Evolutionary conservation across 2,113 vertebrate species (phyloP).

Genomic region (Suricata suricatta): DNA sequence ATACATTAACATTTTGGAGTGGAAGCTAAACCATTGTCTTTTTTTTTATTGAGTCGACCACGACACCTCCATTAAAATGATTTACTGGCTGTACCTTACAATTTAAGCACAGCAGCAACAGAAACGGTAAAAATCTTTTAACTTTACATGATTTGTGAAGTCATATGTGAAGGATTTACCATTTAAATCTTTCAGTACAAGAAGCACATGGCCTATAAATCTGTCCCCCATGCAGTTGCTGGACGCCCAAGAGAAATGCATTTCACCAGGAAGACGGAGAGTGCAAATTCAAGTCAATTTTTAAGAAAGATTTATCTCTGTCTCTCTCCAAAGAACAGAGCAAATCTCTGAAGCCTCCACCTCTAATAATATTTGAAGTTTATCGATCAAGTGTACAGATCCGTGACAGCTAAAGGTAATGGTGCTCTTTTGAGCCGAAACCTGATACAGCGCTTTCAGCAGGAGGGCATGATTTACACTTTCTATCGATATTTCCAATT

Average conservation of each 20-base stretch:
- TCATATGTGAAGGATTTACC: slow-evolving; percentile 95
- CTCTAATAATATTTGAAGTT: slow-evolving; percentile 95
- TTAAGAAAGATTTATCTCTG: slow-evolving; percentile 94
- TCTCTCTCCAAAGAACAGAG: slow-evolving; percentile 90
- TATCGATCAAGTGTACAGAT: slow-evolving; percentile 94
- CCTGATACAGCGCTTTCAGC: slow-evolving; percentile 89
- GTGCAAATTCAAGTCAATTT: slow-evolving; percentile 89
- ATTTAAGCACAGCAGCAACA: slow-evolving; percentile 92
- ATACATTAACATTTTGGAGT: slow-evolving; percentile 91
- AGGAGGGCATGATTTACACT: slow-evolving; percentile 88
- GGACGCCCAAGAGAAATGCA: slow-evolving; percentile 88
- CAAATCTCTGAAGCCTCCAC: slow-evolving; percentile 91
- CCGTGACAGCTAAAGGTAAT: slow-evolving; percentile 93
- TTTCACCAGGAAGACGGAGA: slow-evolving; percentile 89
- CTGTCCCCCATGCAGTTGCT: slow-evolving; percentile 84
- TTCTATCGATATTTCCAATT: slow-evolving; percentile 91
- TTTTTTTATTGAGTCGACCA: slow-evolving; percentile 84
- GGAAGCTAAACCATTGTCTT: slow-evolving; percentile 88
- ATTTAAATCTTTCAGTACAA: slow-evolving; percentile 95
- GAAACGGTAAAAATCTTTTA: slow-evolving; percentile 94
- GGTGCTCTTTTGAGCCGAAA: slow-evolving; percentile 88
- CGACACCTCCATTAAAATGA: slow-evolving; percentile 94
- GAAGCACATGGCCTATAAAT: slow-evolving; percentile 93
- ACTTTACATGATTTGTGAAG: slow-evolving; percentile 95
- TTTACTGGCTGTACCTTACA: slow-evolving; percentile 90